A percentile compares a stretch with the other conserved stretches of the same genome.
phyloP scores from a whole-genome alignment of 2,888 invertebrate genomes.

The Cheilosia pagana region DNA sequence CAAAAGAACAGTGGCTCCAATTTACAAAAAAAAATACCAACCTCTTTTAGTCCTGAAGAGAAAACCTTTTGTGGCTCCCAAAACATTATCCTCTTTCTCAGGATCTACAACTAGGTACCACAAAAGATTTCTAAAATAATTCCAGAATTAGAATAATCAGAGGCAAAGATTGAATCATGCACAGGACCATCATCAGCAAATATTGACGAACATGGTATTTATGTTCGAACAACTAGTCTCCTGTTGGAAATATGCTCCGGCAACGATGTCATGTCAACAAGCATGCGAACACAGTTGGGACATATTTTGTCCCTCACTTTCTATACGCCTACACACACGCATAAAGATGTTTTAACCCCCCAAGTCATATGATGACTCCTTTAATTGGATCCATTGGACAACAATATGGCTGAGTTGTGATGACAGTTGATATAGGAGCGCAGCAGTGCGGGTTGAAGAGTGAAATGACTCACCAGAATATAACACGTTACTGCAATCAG shows the following conservation, averaged over 20 bases:
- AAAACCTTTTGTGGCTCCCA: background rate
- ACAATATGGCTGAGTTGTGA: constrained; percentile 34
- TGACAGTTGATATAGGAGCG: constrained; percentile 22
- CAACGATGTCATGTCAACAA: constrained; percentile 7
- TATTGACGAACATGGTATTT: constrained; percentile 47
- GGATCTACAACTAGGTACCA: background rate
- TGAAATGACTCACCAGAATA: constrained; percentile 2
- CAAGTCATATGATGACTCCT: constrained; percentile 49
- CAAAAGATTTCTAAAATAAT: constrained; percentile 10
- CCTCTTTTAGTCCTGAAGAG: too few species aligned
- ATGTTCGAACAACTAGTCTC: background rate
- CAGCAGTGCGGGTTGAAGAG: background rate
- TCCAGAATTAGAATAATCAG: constrained; percentile 19
- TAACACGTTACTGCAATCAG: constrained; percentile 49
- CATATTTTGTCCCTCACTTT: background rate
- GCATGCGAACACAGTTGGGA: background rate
- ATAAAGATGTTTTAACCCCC: constrained; percentile 29
- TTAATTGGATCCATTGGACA: constrained; percentile 63
- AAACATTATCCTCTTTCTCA: background rate
- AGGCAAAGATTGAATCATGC: constrained; percentile 31
- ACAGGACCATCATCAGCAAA: constrained; percentile 47
- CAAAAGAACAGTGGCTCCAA: too few species aligned
- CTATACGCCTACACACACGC: background rate
- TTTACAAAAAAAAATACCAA: too few species aligned
- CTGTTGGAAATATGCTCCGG: background rate